Base-by-base conservation (phyloP, 2,888 invertebrate genomes). In the Adineta ricciae region DNA sequence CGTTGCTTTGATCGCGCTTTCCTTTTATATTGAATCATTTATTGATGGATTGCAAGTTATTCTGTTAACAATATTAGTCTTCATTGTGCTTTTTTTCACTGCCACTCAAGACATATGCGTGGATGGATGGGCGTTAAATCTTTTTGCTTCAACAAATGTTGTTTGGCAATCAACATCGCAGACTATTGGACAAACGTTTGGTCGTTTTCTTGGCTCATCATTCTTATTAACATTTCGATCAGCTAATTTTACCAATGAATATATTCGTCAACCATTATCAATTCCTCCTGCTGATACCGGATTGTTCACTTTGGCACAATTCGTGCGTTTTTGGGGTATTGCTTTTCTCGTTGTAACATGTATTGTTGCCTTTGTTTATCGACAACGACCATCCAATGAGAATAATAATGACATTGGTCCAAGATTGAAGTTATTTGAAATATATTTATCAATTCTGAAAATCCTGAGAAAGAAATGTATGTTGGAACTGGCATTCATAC, bases 301-400 rank as follows among this genome's bases (percentile, higher is more conserved):
- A 36, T 16, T 64, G 0, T 64, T 64, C 19, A 64, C 64, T 19
- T n/a, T 64, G 32, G 14, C 27, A 32, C 32, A 64, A 32, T 99
- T 97, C 90, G 92, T 99, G n/a, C 93, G 94, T 89, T 96, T 97
- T 90, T 99, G 98, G 97, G 96, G 96, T 9, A 93, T 95, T 91
- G 92, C 95, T 2, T 99, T 98, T 90, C 92, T 99, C 84, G 89
- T 94, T 2, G 94, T 95, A 1, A 99, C 99, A 0, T 95, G 96
- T 0, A 89, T 97, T 5, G 94, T 98, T 83, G 94, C 95, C 54
- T 86, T 96, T 24, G 92, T 96, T 27, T 98, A 97, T 90, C 93
- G 92, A 87, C 97, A 97, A 32, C 32, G 19, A 32, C 0, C 64
- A 64, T 14, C 64, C 16, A 16, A 32, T 32, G 16, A 32, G 32